Conservation (phyloP, 2,888 invertebrate species). For the Trachelus tabidus region DNA sequence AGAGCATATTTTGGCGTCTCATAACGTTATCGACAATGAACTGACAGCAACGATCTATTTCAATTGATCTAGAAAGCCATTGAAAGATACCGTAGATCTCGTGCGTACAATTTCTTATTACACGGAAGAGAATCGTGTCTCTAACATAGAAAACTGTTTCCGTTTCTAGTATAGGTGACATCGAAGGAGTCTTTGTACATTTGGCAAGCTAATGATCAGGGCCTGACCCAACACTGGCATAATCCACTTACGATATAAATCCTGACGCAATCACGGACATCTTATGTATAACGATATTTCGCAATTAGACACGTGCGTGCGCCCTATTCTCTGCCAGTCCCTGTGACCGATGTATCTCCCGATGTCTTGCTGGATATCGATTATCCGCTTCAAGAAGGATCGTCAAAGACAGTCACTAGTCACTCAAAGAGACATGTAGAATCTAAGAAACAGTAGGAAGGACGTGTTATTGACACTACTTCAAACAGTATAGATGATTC, state of each 20-base stretch:
- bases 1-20: neutral
- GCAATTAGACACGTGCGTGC: neutral
- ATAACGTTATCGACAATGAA: neutral
- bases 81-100: neutral
- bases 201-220: slow-evolving; percentile 9
- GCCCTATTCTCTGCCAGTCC: neutral
- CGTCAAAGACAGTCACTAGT: neutral
- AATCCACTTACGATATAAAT: slow-evolving; percentile 33
- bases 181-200: neutral
- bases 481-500: neutral
- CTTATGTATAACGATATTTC: neutral
- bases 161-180: slow-evolving; percentile 1
- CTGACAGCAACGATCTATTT: neutral
- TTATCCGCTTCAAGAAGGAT: neutral
- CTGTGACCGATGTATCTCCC: neutral
- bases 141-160: neutral
- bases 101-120: neutral
- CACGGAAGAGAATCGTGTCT: neutral
- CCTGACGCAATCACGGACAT: neutral
- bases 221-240: slow-evolving; percentile 41
- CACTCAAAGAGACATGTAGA: neutral
- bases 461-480: neutral
- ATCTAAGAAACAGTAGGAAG: neutral
- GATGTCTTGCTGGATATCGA: neutral
- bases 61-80: neutral